These are phyloP conservation scores for Drosophila infuscata DNA, from an alignment of 2,888 invertebrate species.

Conservation along the genomic window DNA sequence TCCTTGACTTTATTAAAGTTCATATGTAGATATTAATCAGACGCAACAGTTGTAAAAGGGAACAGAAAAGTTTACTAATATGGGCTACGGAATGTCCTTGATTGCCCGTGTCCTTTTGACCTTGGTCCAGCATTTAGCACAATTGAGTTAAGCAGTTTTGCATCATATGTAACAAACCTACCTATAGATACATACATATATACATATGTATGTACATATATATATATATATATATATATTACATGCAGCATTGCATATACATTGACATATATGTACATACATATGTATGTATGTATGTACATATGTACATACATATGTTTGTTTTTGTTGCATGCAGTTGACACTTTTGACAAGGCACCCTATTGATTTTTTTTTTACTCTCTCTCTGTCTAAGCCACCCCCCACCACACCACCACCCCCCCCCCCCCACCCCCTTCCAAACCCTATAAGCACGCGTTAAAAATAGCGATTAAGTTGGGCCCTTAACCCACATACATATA, in stretches of 20 bases:
- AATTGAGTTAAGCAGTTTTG: constrained; percentile 5
- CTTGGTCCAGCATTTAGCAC: constrained; percentile 52
- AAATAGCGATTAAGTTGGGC: constrained; percentile 51
- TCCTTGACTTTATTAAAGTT: constrained; percentile 2
- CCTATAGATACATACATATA: not conserved
- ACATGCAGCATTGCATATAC: not conserved
- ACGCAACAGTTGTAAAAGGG: constrained; percentile 15
- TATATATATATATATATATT: not conserved
- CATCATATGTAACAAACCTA: constrained; percentile 4
- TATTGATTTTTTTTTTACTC: constrained; percentile 62
- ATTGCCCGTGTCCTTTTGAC: constrained; percentile 49
- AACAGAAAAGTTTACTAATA: constrained; percentile 3
- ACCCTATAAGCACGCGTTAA: constrained; percentile 1
- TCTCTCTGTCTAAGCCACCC: too few relatives aligned
- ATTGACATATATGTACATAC: not conserved
- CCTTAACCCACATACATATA: constrained; percentile 51
- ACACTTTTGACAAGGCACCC: constrained; percentile 20
- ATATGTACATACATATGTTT: constrained; percentile 1
- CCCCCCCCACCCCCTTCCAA: constrained; percentile 32
- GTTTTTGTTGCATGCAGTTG: constrained; percentile 5
- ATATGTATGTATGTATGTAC: not conserved
- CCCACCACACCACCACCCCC: constrained; percentile 19
- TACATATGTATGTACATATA: not conserved
- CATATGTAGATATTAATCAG: not conserved
- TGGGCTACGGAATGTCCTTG: constrained; percentile 27